A percentile compares a stretch with the other conserved stretches of the same genome.
Conservation (phyloP, 2,797 vertebrate species). For the Choloepus didactylus region DNA sequence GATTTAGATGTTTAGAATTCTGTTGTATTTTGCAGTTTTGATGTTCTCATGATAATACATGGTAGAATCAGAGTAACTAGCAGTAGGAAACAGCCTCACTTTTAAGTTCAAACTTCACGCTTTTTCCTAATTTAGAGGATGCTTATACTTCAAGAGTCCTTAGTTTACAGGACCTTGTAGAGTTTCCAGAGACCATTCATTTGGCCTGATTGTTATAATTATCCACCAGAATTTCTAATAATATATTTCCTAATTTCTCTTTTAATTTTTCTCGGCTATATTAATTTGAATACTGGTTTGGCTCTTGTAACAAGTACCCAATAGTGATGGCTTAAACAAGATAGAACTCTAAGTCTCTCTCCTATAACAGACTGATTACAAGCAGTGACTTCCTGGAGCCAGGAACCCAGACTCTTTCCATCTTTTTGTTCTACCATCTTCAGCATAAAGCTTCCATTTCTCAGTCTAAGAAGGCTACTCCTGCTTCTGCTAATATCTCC, state of each 20-base stretch:
- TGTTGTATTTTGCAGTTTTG: neutral
- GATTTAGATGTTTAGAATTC: neutral
- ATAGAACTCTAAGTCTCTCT: neutral
- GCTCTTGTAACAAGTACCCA: neutral
- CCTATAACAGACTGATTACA: neutral
- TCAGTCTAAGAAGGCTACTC: neutral
- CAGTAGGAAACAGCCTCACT: neutral
- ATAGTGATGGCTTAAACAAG: neutral
- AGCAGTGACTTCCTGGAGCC: neutral
- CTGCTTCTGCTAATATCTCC: neutral
- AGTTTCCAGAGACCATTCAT: neutral
- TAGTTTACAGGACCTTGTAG: neutral
- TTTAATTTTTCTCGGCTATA: neutral
- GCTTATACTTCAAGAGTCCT: neutral
- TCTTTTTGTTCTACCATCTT: neutral
- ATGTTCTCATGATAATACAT: neutral
- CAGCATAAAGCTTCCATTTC: too few relatives aligned
- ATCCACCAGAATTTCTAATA: neutral
- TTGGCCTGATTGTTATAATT: neutral
- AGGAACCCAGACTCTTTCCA: neutral
- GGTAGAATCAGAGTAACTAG: neutral
- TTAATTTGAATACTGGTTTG: neutral
- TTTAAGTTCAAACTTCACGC: neutral
- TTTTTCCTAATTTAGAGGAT: neutral
- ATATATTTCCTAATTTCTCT: conserved; percentile 19